Evolutionary conservation across 2,113 vertebrate species (phyloP), one percentile per base, ranked within the genome.

Genomic region (Tupaia chinensis): DNA sequence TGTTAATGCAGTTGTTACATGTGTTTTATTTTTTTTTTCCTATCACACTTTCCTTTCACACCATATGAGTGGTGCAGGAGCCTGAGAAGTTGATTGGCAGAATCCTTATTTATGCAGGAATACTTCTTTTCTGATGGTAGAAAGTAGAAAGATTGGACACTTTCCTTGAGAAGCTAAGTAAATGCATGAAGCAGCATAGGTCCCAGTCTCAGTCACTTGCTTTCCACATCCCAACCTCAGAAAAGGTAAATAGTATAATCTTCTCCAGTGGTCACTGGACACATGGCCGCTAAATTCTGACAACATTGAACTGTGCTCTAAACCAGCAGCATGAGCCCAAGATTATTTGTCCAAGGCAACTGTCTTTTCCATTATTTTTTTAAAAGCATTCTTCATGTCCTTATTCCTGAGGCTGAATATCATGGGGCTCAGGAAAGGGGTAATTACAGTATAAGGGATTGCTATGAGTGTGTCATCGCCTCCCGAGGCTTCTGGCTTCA

Each of bases 391-490:
- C 63, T 96, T 97, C 93, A 97, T 95, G 29, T 97, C 97, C n/a
- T 97, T 98, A 68, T 97, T 97, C 79, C 93, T 97, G 53, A 98
- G 87, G 56, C 70, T 97, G n/a, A 97, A 98, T 69, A 98, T 92
- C 27, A 98, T 78, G 4, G 92, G 97, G 5, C 95, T 97, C 34
- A 97, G 94, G 17, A 97, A 92, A 63, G 97, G 94, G 1, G 93
- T 97, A 9, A 97, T 9, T 20, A 95, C 44, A 9, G 91, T 93
- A 19, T 97, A 97, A 2, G 94, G 91, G 44, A 97, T 1, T 4
- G 96, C 61, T 7, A 85, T 91, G 27, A 97, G 8, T 0, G 74
- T 94, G 17, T 97, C 95, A 25, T 96, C 94, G 34, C 88, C 94
- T 2, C 27, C 13, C 0, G 77, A 72, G 3, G 7, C 1, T 69